A percentile compares a stretch with the other conserved stretches of the same genome.
These are phyloP conservation scores for Parelbella ahira DNA, from an alignment of 2,888 invertebrate species.

Conservation along the genomic window DNA sequence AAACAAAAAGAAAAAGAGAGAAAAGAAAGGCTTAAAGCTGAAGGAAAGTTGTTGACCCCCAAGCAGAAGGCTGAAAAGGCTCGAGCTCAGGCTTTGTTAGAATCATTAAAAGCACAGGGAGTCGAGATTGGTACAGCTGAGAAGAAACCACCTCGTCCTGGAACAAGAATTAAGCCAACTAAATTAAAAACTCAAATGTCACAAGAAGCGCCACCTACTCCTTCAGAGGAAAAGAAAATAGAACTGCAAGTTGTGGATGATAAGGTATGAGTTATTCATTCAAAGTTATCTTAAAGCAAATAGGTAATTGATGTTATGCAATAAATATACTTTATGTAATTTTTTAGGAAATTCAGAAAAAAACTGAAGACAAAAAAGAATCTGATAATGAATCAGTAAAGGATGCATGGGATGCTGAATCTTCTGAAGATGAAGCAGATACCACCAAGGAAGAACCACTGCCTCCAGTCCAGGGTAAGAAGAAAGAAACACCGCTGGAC, in stretches of 20 bases:
- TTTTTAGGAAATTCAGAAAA: constrained; percentile 47
- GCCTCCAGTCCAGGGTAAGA: constrained; percentile 35
- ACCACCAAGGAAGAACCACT: constrained; percentile 44
- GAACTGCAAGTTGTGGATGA: constrained; percentile 78
- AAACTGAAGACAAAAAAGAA: constrained; percentile 49
- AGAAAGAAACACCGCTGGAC: constrained; percentile 36
- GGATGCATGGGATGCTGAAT: constrained; percentile 92
- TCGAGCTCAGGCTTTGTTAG: constrained; percentile 93
- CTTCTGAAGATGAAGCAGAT: constrained; percentile 75
- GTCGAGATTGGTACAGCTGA: constrained; percentile 88
- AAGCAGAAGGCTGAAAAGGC: constrained; percentile 96
- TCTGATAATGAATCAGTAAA: constrained; percentile 83
- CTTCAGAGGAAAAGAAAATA: constrained; percentile 67
- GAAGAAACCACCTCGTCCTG: constrained; percentile 82
- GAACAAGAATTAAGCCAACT: constrained; percentile 87
- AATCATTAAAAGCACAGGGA: constrained; percentile 93
- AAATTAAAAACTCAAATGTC: constrained; percentile 85
- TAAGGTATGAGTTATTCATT: constrained; percentile 49
- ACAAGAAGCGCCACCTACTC: constrained; percentile 73
- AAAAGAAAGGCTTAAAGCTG: constrained; percentile 95
- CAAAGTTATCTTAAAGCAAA: neutral
- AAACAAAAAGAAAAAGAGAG: constrained; percentile 96
- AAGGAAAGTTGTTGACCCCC: constrained; percentile 95
- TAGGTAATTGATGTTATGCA: neutral
- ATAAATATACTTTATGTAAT: neutral